These are phyloP conservation scores for Pseudococcus longispinus DNA, from an alignment of 2,888 invertebrate genomes.

Conservation along the genomic window DNA sequence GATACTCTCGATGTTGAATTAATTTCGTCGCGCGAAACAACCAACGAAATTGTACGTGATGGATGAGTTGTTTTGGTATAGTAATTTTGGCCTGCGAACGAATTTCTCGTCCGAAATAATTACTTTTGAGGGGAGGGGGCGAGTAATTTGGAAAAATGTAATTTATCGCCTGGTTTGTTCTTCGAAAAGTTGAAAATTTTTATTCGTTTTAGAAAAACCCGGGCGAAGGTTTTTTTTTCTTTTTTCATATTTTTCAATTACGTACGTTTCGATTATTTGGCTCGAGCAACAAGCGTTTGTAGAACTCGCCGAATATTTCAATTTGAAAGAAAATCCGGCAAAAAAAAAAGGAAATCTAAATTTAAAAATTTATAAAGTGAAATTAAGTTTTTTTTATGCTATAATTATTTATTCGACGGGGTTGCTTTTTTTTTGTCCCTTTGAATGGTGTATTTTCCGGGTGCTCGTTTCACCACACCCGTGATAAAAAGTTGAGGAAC, in stretches of 20 bases:
- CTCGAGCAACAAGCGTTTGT: background rate
- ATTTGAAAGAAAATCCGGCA: background rate
- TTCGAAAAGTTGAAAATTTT: conserved; percentile 22
- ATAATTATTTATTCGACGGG: too few relatives aligned
- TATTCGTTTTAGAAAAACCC: background rate
- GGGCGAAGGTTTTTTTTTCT: background rate
- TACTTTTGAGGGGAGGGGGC: background rate
- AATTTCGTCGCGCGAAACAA: background rate
- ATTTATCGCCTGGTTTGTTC: conserved; percentile 24
- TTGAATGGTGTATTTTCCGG: too few relatives aligned
- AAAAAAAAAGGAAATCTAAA: background rate
- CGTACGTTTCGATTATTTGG: background rate
- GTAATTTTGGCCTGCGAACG: background rate
- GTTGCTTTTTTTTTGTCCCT: too few relatives aligned
- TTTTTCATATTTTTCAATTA: background rate
- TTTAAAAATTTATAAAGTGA: background rate
- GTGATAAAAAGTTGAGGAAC: too few relatives aligned
- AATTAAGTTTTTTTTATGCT: background rate
- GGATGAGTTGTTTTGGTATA: conserved; percentile 16
- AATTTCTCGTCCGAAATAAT: background rate
- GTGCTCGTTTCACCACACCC: too few relatives aligned
- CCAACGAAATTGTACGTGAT: background rate
- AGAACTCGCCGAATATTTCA: background rate
- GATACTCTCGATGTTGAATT: conserved; percentile 16
- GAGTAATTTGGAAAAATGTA: conserved; percentile 6